Conservation (phyloP, 2,113 vertebrate genomes). For the Myiagra hebetior region DNA sequence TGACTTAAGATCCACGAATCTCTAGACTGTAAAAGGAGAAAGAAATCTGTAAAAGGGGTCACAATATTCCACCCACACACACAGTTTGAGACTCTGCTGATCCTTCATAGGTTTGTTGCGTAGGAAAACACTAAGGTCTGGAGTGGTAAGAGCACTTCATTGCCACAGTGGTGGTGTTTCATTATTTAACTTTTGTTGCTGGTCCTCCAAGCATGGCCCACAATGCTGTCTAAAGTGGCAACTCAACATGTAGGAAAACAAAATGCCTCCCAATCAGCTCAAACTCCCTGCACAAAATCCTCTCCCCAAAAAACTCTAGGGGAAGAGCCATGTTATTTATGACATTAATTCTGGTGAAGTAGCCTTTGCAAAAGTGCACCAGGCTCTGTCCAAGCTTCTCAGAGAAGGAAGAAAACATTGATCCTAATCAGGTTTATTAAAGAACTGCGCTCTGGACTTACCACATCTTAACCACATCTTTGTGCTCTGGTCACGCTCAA, state of each 20-base stretch:
- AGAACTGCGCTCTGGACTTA: neutral
- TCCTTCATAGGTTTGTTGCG: neutral
- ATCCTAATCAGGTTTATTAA: neutral
- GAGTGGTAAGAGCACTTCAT: neutral
- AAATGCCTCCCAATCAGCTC: neutral
- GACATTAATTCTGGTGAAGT: neutral
- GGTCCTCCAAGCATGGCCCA: neutral
- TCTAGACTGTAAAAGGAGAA: neutral
- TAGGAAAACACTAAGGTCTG: neutral
- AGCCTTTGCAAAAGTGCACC: neutral
- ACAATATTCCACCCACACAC: too few relatives aligned
- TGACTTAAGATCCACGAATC: neutral
- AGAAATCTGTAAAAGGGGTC: neutral
- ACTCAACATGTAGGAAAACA: accelerated
- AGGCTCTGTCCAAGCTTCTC: neutral
- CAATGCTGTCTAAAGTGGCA: neutral
- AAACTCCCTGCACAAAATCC: neutral
- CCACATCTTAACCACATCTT: neutral
- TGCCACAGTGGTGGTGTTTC: neutral
- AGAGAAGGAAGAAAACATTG: neutral
- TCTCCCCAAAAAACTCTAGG: neutral
- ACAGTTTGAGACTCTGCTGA: neutral
- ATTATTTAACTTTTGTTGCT: neutral
- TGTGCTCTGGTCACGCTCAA: neutral
- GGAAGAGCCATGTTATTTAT: neutral